Conservation (phyloP, 2,797 vertebrate species). For the Pipistrellus kuhlii region DNA sequence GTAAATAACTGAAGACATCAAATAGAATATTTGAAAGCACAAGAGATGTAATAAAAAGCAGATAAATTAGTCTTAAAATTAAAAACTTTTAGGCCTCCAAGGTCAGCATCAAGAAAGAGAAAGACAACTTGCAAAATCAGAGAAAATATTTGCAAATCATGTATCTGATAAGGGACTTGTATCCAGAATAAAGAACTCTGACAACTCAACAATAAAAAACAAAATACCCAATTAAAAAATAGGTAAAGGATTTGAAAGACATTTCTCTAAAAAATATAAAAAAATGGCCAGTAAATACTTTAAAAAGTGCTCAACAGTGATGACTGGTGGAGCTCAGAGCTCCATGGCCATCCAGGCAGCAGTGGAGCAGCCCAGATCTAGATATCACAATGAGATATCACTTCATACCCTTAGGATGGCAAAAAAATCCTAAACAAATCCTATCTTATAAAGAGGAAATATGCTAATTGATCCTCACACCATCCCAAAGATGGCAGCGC, state of each 20-base stretch:
- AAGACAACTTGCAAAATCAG: background rate
- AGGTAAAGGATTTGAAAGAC: constrained; percentile 23
- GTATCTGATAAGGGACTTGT: background rate
- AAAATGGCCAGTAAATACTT: background rate
- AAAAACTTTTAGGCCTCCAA: background rate
- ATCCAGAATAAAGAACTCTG: constrained; percentile 10
- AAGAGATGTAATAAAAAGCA: constrained; percentile 16
- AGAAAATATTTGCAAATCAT: constrained; percentile 2
- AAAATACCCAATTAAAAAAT: constrained; percentile 30
- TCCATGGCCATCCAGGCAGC: no score
- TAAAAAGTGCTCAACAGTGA: background rate
- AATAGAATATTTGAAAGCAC: constrained; percentile 6
- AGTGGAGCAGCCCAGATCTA: no score
- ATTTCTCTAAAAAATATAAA: constrained; percentile 13
- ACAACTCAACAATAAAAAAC: constrained; percentile 30
- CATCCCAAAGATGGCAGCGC: no score
- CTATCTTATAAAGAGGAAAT: no score
- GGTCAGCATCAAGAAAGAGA: constrained; percentile 10
- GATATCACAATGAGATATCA: background rate
- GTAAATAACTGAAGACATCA: constrained; percentile 15
- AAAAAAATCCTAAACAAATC: background rate
- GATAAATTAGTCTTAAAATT: background rate
- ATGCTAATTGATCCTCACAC: no score
- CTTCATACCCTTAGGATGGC: background rate
- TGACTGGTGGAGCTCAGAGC: no score